These are phyloP conservation scores for Azemiops feae DNA, from an alignment of 2,113 vertebrate genomes.

Conservation along the genomic window DNA sequence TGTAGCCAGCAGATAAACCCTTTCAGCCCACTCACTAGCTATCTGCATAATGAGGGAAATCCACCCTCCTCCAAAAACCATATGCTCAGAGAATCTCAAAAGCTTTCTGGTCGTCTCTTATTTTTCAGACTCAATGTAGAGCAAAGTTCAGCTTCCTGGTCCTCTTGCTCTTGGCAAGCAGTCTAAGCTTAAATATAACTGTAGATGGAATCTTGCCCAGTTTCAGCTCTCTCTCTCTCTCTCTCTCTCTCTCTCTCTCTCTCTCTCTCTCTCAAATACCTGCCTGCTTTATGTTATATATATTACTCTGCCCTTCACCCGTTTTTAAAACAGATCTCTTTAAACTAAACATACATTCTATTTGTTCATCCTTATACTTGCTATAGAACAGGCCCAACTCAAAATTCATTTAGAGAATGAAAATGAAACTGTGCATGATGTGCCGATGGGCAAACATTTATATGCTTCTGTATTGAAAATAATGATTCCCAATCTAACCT, in stretches of 20 bases:
- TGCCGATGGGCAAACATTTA: background rate
- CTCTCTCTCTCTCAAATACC: background rate
- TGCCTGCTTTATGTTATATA: background rate
- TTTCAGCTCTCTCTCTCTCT: background rate
- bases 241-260: background rate
- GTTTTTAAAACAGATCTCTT: background rate
- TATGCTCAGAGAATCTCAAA: background rate
- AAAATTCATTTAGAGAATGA: background rate
- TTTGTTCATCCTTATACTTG: background rate
- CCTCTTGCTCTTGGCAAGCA: conserved; percentile 45
- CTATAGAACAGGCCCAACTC: background rate
- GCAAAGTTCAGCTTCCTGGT: conserved; percentile 62
- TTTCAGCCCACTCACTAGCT: background rate
- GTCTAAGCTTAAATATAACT: conserved; percentile 39
- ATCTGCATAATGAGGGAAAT: background rate
- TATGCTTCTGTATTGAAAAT: background rate
- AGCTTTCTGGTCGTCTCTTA: conserved; percentile 15
- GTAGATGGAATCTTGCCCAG: conserved; percentile 24
- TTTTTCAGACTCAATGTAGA: conserved; percentile 50
- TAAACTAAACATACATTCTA: background rate
- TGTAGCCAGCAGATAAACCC: background rate
- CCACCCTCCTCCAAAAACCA: background rate
- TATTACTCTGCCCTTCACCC: background rate
- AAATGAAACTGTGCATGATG: background rate
- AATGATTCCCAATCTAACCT: background rate